Evolutionary conservation across 2,888 invertebrate genomes (phyloP), one percentile per base, ranked within the genome.

Genomic region (Chydorus sphaericus): DNA sequence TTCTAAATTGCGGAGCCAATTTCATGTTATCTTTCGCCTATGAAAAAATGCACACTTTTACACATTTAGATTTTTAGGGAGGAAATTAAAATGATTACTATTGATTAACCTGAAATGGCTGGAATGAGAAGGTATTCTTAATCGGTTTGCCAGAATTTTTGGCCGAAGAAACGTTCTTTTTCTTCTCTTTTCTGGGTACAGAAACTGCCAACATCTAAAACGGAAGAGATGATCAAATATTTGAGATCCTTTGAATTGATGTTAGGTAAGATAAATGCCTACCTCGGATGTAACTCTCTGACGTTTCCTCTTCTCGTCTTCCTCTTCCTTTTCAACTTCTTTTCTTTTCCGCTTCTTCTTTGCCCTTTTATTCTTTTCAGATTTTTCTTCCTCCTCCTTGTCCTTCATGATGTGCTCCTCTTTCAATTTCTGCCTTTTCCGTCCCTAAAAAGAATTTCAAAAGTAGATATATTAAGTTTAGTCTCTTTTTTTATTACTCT

Each of bases 1-100:
- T 66, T 60, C 91, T 76, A 16, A 73, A 70, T 4, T 77, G 65
- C 0, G 89, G 89, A 2, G 94, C 92, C 59, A 94, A 66, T 66
- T 81, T 79, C 92, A 94, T 93, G 66, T 89, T 86, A 33, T 79
- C 80, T 71, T 91, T 92, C 4, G 92, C 70, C 68, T 76, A 68
- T 61, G 73, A 71, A 48, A 23, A 28, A n/a, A 4, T 44, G n/a
- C 7, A 18, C 4, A 37, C 8, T 7, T 10, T n/a, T 7, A 8
- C 2, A 5, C n/a, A n/a, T n/a, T 11, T 14, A 3, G 26, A 30
- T 39, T 37, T 38, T 55, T 28, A 48, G 10, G 20, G 28, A 29
- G 39, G 36, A 20, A 49, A 10, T 31, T 16, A 49, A 50, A 7
- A 23, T 1, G 29, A n/a, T n/a, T n/a, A n/a, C n/a, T n/a, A 20